A percentile compares a stretch with the other conserved stretches of the same genome.
Evolutionary conservation across 2,888 invertebrate species (phyloP).

Genomic region (Polyommatus iphigenia): DNA sequence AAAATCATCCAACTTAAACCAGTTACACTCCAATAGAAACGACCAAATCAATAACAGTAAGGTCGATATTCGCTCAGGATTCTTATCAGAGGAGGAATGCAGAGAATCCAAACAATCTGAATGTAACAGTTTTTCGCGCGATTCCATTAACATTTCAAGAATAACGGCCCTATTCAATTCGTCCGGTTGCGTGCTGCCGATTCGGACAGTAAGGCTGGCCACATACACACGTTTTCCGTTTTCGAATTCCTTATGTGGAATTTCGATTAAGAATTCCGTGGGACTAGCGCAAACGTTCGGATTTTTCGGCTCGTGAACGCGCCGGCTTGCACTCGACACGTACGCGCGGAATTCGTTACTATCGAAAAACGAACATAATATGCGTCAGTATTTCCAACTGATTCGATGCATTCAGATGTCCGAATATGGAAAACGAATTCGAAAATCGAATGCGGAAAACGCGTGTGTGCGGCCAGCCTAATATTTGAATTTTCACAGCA

Average conservation of each 20-base stretch:
- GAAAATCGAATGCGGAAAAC: no score
- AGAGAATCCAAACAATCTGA: constrained; percentile 39
- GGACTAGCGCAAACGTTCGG: no score
- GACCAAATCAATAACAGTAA: constrained; percentile 4
- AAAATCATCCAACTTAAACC: neutral
- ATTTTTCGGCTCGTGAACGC: no score
- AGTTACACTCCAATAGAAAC: neutral
- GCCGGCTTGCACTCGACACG: no score
- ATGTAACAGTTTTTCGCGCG: constrained; percentile 42
- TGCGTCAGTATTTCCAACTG: no score
- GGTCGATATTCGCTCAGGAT: constrained; percentile 27
- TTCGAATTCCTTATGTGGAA: no score
- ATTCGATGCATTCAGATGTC: no score
- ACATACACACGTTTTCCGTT: no score
- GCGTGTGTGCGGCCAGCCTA: neutral
- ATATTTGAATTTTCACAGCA: constrained; percentile 31
- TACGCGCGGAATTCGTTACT: no score
- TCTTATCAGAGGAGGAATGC: constrained; percentile 40
- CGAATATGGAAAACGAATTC: no score
- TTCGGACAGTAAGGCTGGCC: constrained; percentile 1
- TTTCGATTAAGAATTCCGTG: no score
- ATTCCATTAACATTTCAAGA: constrained; percentile 44
- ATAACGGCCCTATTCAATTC: constrained; percentile 42
- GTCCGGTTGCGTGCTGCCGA: constrained; percentile 39
- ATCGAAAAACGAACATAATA: no score